Evolutionary conservation across 2,797 vertebrate genomes (phyloP).

Genomic region (Lagodon rhomboides): DNA sequence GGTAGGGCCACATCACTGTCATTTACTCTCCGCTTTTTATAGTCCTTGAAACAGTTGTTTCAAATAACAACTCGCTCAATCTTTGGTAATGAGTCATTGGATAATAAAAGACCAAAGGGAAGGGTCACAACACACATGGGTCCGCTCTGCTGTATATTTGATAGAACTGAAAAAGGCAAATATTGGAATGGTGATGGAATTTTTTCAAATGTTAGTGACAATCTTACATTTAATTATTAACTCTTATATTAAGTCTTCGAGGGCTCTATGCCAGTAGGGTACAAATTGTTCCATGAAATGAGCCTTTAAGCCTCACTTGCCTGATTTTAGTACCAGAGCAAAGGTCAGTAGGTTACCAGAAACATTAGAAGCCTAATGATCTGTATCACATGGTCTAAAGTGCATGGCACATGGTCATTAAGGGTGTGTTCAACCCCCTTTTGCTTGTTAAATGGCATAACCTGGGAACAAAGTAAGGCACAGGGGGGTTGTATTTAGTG

Average conservation of each 20-base stretch:
- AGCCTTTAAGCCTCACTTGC: not conserved
- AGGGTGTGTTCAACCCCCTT: no score
- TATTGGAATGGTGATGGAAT: no score
- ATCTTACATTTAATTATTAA: not conserved
- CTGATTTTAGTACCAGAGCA: not conserved
- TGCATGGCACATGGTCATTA: no score
- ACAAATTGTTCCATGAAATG: not conserved
- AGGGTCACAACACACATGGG: no score
- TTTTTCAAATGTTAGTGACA: not conserved
- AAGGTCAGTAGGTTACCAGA: not conserved
- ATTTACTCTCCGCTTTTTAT: conserved; percentile 73
- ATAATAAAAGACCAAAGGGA: conserved; percentile 16
- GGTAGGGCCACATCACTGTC: conserved; percentile 57
- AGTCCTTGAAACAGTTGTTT: conserved; percentile 58
- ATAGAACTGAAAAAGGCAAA: no score
- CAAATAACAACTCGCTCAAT: conserved; percentile 24
- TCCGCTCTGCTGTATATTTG: no score
- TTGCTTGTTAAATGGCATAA: no score
- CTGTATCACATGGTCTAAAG: no score
- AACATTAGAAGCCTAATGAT: not conserved
- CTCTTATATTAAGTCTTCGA: not conserved
- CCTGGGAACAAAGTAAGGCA: no score
- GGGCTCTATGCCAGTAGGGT: not conserved
- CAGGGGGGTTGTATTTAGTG: no score
- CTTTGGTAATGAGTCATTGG: conserved; percentile 33